These are phyloP conservation scores for Leptobrachium leishanense DNA, from an alignment of 2,113 vertebrate genomes.

Conservation along the genomic window DNA sequence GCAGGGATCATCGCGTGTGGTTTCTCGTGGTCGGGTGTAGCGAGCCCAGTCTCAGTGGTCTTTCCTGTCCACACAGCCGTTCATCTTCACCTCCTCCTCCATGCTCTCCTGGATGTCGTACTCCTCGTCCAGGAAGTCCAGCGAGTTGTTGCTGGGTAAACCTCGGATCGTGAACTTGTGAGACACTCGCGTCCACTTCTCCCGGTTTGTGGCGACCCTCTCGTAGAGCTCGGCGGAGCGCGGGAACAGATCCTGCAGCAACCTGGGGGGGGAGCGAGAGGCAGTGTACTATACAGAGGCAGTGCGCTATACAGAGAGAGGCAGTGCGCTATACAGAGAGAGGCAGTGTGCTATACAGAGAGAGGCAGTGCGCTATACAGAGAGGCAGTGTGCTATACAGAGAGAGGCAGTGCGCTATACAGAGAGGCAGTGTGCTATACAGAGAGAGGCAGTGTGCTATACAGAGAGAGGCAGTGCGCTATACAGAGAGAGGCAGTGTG, in stretches of 20 bases:
- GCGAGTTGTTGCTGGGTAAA: slow-evolving; percentile 94
- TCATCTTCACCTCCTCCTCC: slow-evolving; percentile 72
- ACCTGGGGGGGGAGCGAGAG: slow-evolving; percentile 58
- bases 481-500: too few relatives aligned
- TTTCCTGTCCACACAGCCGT: slow-evolving; percentile 79
- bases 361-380: too few relatives aligned
- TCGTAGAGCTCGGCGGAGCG: slow-evolving; percentile 83
- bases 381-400: too few relatives aligned
- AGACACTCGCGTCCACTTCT: slow-evolving; percentile 95
- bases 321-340: too few relatives aligned
- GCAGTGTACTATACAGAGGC: too few relatives aligned
- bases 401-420: too few relatives aligned
- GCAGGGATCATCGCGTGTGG: background rate
- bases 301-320: too few relatives aligned
- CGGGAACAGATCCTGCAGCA: slow-evolving; percentile 90
- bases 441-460: too few relatives aligned
- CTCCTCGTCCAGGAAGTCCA: slow-evolving; percentile 96
- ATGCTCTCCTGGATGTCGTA: slow-evolving; percentile 83
- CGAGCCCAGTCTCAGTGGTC: slow-evolving; percentile 54
- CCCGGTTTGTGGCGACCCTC: slow-evolving; percentile 87
- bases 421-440: too few relatives aligned
- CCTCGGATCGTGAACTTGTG: slow-evolving; percentile 96
- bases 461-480: too few relatives aligned
- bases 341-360: too few relatives aligned
- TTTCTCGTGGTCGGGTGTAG: background rate